These are phyloP conservation scores for Ardeotis arabs DNA, from an alignment of 2,113 vertebrate genomes.

Conservation along the genomic window DNA sequence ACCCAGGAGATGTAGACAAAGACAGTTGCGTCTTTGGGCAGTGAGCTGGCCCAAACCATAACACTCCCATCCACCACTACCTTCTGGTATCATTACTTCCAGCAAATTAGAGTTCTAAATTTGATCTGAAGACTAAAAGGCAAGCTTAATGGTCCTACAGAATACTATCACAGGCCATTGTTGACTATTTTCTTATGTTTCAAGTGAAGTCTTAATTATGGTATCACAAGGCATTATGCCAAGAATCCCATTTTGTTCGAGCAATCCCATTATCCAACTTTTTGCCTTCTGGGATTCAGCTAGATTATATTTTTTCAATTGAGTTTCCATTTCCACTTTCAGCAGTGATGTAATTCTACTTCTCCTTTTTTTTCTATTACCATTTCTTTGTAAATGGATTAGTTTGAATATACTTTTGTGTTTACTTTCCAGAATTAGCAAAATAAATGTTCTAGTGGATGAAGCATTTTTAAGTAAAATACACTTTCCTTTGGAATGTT, in stretches of 20 bases:
- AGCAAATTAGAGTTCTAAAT: neutral
- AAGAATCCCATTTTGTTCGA: constrained; percentile 4
- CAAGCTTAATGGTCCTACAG: neutral
- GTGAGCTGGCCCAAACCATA: neutral
- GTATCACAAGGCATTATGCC: neutral
- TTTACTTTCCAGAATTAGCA: neutral
- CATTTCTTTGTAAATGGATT: neutral
- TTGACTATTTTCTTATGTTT: neutral
- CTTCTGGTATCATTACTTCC: neutral
- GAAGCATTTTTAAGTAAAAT: neutral
- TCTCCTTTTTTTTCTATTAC: neutral
- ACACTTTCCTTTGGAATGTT: neutral
- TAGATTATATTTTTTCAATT: neutral
- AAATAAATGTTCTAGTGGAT: neutral
- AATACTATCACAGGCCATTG: neutral
- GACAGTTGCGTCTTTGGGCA: neutral
- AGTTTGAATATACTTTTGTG: neutral
- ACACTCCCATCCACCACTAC: neutral
- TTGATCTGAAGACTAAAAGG: neutral
- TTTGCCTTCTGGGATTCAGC: neutral
- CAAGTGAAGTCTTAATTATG: neutral
- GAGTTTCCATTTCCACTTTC: constrained; percentile 27
- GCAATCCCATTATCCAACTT: neutral
- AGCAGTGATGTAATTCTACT: neutral
- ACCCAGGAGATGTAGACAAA: neutral